phyloP scores from a whole-genome alignment of 2,888 invertebrate species.

The Megaustenia siamemsis region DNA sequence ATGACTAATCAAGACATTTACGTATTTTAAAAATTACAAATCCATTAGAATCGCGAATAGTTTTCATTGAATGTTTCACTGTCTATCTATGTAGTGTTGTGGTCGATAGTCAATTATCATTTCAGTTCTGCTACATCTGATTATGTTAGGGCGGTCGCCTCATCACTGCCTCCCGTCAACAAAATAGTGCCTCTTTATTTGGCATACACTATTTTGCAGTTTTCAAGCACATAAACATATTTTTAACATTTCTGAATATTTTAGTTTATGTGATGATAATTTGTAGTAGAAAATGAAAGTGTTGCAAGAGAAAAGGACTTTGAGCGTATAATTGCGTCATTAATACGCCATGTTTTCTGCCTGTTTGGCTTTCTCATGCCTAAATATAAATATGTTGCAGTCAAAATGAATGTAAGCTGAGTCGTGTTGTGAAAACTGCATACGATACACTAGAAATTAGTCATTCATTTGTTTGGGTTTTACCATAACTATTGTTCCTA shows the following conservation, averaged over 20 bases:
- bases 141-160: conserved; percentile 75
- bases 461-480: no score
- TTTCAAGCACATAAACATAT: no score
- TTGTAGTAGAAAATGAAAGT: no score
- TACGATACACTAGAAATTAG: no score
- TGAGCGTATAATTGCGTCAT: conserved; percentile 7
- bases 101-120: conserved; percentile 23
- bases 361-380: not conserved
- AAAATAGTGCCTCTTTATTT: conserved; percentile 17
- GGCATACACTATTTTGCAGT: not conserved
- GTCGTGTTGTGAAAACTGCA: no score
- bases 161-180: not conserved
- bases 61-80: not conserved
- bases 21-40: not conserved
- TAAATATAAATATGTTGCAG: no score
- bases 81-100: no score
- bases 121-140: conserved; percentile 61
- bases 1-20: conserved; percentile 5
- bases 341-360: conserved; percentile 10
- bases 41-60: not conserved
- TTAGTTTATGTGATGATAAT: no score
- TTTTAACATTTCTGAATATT: no score
- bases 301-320: no score
- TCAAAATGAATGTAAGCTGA: no score
- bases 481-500: no score